Percentiles rank a stretch among this genome's conserved stretches.
phyloP scores from a whole-genome alignment of 2,888 invertebrate species.

The Lasioglossum malachurum region DNA sequence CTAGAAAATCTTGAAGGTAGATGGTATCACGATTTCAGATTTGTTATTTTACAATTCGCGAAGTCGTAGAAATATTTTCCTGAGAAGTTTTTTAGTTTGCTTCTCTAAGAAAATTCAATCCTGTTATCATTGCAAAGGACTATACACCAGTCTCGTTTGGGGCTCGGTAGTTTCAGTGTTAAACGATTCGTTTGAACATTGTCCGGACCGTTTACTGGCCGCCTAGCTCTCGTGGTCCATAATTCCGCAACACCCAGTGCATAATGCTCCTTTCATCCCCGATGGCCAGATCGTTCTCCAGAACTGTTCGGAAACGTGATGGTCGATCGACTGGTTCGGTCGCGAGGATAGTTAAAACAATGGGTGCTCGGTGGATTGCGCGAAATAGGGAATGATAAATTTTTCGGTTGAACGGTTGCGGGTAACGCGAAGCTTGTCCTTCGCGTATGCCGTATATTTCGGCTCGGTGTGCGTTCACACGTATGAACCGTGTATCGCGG shows the following conservation, averaged over 20 bases:
- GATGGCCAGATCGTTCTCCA: background rate
- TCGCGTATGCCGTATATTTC: slow-evolving; percentile 38
- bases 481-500: slow-evolving; percentile 46
- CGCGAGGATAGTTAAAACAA: background rate
- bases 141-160: background rate
- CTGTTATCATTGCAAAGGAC: background rate
- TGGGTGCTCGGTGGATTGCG: background rate
- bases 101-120: background rate
- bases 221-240: background rate
- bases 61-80: no score
- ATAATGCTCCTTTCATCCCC: background rate
- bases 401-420: slow-evolving; percentile 1
- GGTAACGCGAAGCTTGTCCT: slow-evolving; percentile 34
- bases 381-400: background rate
- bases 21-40: no score
- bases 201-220: no score
- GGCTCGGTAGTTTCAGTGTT: background rate
- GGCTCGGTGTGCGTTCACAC: slow-evolving; percentile 32
- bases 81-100: no score
- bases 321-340: background rate
- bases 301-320: background rate
- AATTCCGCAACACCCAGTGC: slow-evolving; percentile 16
- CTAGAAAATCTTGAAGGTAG: background rate
- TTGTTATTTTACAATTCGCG: no score
- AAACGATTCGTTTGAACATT: background rate